Base-by-base conservation (phyloP, 2,113 vertebrate species). In the Thinocorus orbignyianus region DNA sequence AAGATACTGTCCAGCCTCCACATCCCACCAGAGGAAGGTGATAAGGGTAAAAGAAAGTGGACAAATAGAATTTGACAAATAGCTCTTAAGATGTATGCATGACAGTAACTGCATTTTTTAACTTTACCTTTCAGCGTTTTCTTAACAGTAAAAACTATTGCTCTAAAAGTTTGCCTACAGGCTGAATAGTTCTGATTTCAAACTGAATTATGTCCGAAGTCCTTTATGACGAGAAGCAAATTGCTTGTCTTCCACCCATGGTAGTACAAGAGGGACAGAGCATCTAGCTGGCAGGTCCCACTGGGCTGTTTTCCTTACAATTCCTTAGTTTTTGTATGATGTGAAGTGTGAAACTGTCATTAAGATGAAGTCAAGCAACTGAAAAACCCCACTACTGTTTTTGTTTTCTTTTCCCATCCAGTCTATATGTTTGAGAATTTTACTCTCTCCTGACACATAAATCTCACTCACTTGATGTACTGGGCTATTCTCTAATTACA, bases 31-130 rank as follows among this genome's bases (percentile, higher is more conserved):
- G 51, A 55, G 91, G 33, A 92, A 92, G 84, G 81, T 88, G 96
- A 94, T 97, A 95, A 97, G 86, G 68, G 55, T 46, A 54, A 86
- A 97, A 93, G n/a, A 88, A 62, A 94, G n/a, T 14, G 42, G 69
- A 30, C 79, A 80, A 93, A 41, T 44, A 88, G 76, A 82, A 77
- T 70, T 23, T 93, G 71, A 54, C 62, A 83, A 84, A 51, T 37
- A 57, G 46, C 46, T 83, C 71, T 92, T 41, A 25, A 83, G 54
- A 58, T 81, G 44, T 0, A 2, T 30, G 13, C 12, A 4, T 42
- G 55, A 61, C 65, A 91, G 18, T 13, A 79, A 81, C 70, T 20
- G 20, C 14, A 22, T 44, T 81, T 81, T 83, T 74, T 6, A 58
- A 65, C 17, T 83, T 88, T 31, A 46, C 28, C 11, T 88, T 70